Evolutionary conservation across 1,140 invertebrate genomes (phyloP).

Genomic region (Pseudomyrmex gracilis): DNA sequence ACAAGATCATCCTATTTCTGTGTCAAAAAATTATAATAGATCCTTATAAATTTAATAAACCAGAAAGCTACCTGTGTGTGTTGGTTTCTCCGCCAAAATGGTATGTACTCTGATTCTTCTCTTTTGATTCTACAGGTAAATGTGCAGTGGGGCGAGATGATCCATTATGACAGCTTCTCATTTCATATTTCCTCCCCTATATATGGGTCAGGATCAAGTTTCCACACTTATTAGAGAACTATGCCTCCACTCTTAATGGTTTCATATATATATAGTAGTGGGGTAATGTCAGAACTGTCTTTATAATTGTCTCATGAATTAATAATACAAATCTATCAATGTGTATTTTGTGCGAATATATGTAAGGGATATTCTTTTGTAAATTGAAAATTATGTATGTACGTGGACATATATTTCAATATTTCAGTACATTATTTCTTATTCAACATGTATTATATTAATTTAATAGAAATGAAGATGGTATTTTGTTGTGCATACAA

Average conservation of each 20-base stretch:
- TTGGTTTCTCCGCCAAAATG: conserved; percentile 75
- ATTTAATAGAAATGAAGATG: not conserved
- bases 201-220: conserved; percentile 72
- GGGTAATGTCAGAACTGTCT: conserved; percentile 16
- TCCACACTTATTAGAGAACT: conserved; percentile 51
- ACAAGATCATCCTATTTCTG: conserved; percentile 35
- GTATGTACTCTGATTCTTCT: conserved; percentile 79
- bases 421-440: conserved; percentile 9
- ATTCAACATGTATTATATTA: not conserved
- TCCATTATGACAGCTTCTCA: conserved; percentile 85
- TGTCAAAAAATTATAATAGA: conserved; percentile 63
- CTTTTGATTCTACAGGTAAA: conserved; percentile 77
- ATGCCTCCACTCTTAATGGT: not conserved
- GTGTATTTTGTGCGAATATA: not conserved
- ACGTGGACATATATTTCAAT: not conserved
- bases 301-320: not conserved
- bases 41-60: conserved; percentile 49
- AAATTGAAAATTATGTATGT: not conserved
- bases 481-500: conserved; percentile 14
- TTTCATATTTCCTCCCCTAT: conserved; percentile 79
- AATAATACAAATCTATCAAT: too few relatives aligned
- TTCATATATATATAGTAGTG: conserved; percentile 7
- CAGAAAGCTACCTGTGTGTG: conserved; percentile 34
- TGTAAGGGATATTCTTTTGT: not conserved
- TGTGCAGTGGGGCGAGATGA: conserved; percentile 79